Percentiles rank a stretch among this genome's conserved stretches.
Conservation (phyloP, 2,113 vertebrate species). For the Apteryx owenii region DNA sequence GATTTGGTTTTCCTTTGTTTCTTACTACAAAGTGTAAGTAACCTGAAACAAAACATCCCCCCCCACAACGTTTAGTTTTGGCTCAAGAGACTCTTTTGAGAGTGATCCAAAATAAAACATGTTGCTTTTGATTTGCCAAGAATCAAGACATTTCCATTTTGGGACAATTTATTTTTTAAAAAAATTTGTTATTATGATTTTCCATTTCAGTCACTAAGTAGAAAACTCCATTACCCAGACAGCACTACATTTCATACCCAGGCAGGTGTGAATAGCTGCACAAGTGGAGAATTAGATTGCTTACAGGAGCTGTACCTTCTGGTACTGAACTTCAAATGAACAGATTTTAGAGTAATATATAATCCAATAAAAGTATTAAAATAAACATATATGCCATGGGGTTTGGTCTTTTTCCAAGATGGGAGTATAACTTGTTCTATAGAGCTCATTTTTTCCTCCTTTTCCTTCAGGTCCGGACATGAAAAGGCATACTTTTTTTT, state of each 20-base stretch:
- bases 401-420: conserved; percentile 26
- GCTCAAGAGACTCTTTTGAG: conserved; percentile 28
- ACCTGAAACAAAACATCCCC: conserved; percentile 35
- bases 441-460: conserved; percentile 3
- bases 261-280: neutral
- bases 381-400: conserved; percentile 33
- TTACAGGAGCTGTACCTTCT: neutral
- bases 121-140: neutral
- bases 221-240: neutral
- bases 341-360: neutral
- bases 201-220: neutral
- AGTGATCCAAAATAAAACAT: neutral
- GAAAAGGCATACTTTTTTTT: neutral
- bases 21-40: conserved; percentile 41
- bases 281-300: neutral
- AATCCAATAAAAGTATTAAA: conserved; percentile 44
- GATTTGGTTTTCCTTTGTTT: conserved; percentile 33
- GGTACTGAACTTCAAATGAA: conserved; percentile 14
- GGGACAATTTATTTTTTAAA: neutral
- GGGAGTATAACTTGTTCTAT: neutral
- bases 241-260: neutral
- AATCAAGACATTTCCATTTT: neutral
- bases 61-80: neutral
- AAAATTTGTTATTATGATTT: neutral
- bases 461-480: conserved; percentile 56